Evolutionary conservation across 64 coral and sea anemone genomes (phyloP).

Genomic region (Acropora yongei): DNA sequence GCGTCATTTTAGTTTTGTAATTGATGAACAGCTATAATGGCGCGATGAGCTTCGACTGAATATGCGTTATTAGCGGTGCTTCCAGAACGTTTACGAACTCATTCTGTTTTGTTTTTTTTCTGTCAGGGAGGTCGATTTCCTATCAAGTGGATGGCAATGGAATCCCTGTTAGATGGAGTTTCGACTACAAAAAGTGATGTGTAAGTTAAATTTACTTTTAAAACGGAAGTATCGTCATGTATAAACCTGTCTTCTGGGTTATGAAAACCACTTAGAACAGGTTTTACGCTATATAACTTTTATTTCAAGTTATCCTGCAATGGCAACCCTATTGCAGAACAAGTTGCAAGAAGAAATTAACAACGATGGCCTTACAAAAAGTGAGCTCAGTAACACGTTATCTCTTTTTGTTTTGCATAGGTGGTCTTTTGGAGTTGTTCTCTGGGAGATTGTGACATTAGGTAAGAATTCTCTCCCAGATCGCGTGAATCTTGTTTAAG

Average conservation of each 20-base stretch:
- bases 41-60: no score
- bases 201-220: slow-evolving; percentile 56
- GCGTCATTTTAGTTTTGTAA: no score
- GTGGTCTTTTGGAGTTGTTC: slow-evolving; percentile 92
- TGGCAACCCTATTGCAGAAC: no score
- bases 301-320: no score
- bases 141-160: slow-evolving; percentile 99
- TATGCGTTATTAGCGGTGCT: neutral
- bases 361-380: no score
- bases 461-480: slow-evolving; percentile 60
- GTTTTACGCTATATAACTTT: no score
- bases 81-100: neutral
- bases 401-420: slow-evolving; percentile 41
- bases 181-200: slow-evolving; percentile 98
- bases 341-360: no score
- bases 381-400: no score
- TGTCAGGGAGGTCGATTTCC: slow-evolving; percentile 94
- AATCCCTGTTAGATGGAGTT: slow-evolving; percentile 94
- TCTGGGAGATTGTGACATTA: slow-evolving; percentile 98
- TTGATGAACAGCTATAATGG: no score
- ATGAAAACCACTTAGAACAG: no score
- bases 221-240: neutral
- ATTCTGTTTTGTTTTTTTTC: neutral
- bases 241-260: no score
- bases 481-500: neutral